Evolutionary conservation across 1,140 invertebrate species (phyloP), one percentile per base, ranked within the genome.

Genomic region (Listronotus bonariensis): DNA sequence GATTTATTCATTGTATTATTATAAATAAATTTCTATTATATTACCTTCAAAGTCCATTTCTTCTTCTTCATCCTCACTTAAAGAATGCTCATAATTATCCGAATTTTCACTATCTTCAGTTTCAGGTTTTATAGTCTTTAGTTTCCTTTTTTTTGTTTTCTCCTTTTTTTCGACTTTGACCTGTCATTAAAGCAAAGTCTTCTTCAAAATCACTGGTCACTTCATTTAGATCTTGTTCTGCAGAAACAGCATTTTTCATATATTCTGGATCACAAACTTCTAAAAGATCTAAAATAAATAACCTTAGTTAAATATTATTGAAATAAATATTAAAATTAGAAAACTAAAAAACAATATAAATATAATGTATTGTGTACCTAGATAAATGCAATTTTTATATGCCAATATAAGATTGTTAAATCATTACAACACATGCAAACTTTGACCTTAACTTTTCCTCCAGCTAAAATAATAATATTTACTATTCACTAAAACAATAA

Each of bases 241-340:
- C 83, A 70, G 83, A 80, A 9, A 84, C 80, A 32, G 84, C 80
- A 69, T 83, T 82, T 74, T 87, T 84, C 68, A 88, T 84, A 51
- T 87, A 89, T 57, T 90, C 84, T 53, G 84, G 82, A 77, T 93
- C 86, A 78, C 92, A 93, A 45, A 92, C 84, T 80, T 95, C 91
- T 67, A 95, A 76, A 65, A 92, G 74, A 85, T 90, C 89, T 91
- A 46, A 71, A 51, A 58, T 53, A 55, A 60, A 52, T 20, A 54
- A 31, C 9, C 18, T 9, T 58, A 67, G 45, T n/a, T 53, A 15
- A 14, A 20, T 31, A 15, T 0, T 6, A 14, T 12, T 12, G 51
- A 52, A 10, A 51, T 51, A 38, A 58, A 38, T 20, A 9, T 38
- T 41, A 53, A 61, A 52, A 5, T 20, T 52, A 15, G 34, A 38